A percentile compares a stretch with the other conserved stretches of the same genome.
These are phyloP conservation scores for Paralvinella palmiformis DNA, from an alignment of 1,140 invertebrate species.

Conservation along the genomic window DNA sequence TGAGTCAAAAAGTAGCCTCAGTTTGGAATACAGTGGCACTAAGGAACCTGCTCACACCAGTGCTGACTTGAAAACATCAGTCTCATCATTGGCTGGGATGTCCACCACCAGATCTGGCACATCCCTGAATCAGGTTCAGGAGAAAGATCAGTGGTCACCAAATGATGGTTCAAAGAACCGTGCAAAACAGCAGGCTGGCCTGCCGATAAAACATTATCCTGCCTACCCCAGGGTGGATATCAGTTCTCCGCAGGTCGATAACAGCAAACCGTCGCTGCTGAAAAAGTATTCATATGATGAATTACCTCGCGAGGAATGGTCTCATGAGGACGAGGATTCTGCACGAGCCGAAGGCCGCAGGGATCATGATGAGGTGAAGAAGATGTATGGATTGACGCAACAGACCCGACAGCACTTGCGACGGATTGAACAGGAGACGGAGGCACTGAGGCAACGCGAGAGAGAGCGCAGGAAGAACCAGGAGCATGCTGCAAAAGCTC, in stretches of 20 bases:
- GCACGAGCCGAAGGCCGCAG: no score
- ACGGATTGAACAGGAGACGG: slow-evolving; percentile 63
- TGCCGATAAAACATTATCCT: background rate
- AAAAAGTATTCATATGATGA: background rate
- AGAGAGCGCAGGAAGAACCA: background rate
- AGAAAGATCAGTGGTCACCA: no score
- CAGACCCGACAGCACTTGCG: background rate
- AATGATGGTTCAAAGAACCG: background rate
- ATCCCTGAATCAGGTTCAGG: background rate
- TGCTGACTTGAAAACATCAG: no score
- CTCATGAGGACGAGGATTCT: no score
- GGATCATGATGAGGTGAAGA: background rate
- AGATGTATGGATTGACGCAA: background rate
- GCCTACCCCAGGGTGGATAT: slow-evolving; percentile 3
- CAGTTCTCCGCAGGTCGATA: background rate
- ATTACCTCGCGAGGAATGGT: no score
- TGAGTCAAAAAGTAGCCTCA: no score
- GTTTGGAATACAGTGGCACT: no score
- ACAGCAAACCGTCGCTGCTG: background rate
- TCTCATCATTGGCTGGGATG: background rate
- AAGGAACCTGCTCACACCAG: no score
- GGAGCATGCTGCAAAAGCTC: background rate
- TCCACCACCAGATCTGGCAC: background rate
- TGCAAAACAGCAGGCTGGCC: background rate
- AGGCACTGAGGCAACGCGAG: slow-evolving; percentile 59